A percentile compares a stretch with the other conserved stretches of the same genome.
Evolutionary conservation across 2,888 invertebrate species (phyloP).

Genomic region (Myopa testacea): DNA sequence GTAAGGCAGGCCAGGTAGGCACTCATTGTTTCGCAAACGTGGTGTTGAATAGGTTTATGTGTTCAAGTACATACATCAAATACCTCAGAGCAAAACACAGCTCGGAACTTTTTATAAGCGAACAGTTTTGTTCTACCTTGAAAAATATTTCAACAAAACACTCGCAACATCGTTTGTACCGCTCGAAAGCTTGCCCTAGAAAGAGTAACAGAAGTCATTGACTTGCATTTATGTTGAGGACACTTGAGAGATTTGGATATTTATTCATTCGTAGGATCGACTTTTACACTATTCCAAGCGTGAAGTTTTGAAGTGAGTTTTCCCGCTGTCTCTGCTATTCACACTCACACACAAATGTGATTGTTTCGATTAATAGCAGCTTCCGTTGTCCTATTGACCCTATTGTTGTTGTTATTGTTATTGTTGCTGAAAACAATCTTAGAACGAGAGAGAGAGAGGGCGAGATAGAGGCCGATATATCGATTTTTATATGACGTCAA

Average conservation of each 20-base stretch:
- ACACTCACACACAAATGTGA: too few species aligned
- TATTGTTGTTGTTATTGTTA: background rate
- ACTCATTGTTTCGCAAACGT: background rate
- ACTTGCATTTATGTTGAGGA: background rate
- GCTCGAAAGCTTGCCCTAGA: too few species aligned
- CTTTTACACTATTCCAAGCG: background rate
- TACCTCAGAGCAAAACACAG: background rate
- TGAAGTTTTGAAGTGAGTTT: background rate
- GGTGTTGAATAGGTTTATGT: too few species aligned
- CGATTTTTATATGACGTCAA: conserved; percentile 32
- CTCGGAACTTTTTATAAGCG: too few species aligned
- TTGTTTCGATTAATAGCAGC: background rate
- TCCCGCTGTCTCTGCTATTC: too few species aligned
- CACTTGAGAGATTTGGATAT: background rate
- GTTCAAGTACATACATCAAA: conserved; percentile 13
- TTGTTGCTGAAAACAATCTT: background rate
- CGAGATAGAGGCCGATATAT: background rate
- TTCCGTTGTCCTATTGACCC: conserved; percentile 3
- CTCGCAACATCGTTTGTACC: background rate
- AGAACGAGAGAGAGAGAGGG: too few species aligned
- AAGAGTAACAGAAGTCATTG: background rate
- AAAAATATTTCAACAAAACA: conserved; percentile 6
- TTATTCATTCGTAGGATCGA: background rate
- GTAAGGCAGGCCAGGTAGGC: background rate
- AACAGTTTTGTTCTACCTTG: conserved; percentile 3